Evolutionary conservation across 1,140 invertebrate species (phyloP), one percentile per base, ranked within the genome.

Genomic region (Zaprionus davidi): DNA sequence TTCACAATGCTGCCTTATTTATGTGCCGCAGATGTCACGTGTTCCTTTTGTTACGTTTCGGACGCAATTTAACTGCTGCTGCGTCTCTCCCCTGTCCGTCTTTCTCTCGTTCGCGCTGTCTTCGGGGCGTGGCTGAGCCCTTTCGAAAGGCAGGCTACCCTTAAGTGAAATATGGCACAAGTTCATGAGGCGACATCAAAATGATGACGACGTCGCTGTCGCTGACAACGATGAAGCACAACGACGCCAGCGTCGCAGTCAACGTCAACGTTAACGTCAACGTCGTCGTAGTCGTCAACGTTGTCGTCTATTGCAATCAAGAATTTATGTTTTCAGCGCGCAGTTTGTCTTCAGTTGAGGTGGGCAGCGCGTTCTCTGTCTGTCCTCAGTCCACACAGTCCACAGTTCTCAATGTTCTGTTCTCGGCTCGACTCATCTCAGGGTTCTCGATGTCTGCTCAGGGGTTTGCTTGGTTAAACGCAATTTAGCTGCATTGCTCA

Each of bases 401-500:
- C 5, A 31, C 28, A 31, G 38, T 5, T 11, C 41, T 22, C 36
- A 65, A 4, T 55, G 28, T 7, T 31, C 28, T 31, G 28, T 31
- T 31, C 28, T 31, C 28, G 28, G 7, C 28, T 31, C 28, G 28
- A 31, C 65, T 26, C 53, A 49, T 36, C 36, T 20, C 28, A 28
- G n/a, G 36, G 51, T 36, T 76, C 44, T 51, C 31, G 57, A 38
- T 69, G 60, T 59, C 34, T 49, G 44, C 38, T n/a, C 41, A 56
- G 51, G 59, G 58, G 64, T 65, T 81, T 79, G 70, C 85, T 84
- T 88, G 81, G 85, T 83, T 87, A 81, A 87, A 87, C 85, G 85
- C 85, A 88, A 88, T 90, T 90, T 84, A 83, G 84, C 69, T 87
- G 78, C 81, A 88, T 84, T 78, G 81, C 78, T 87, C 84, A 76